Percentiles rank a stretch among this genome's conserved stretches.
These are phyloP conservation scores for Guaruba guarouba DNA, from an alignment of 2,113 vertebrate species.

Conservation along the genomic window DNA sequence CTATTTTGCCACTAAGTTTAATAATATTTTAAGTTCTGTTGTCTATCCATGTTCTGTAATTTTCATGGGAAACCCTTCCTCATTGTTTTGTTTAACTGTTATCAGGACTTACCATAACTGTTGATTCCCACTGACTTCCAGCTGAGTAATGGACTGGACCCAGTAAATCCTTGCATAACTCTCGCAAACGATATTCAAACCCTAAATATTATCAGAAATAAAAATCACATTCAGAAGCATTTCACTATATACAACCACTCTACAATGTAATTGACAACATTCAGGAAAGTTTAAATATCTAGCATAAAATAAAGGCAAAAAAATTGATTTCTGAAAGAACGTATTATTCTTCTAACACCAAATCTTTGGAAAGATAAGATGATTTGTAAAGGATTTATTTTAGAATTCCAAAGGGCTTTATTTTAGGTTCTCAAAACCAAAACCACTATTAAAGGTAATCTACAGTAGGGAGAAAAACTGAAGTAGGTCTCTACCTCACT, in stretches of 20 bases:
- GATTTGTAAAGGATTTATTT: background rate
- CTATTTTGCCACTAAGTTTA: background rate
- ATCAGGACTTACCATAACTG: conserved; percentile 83
- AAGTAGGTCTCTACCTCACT: background rate
- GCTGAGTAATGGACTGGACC: conserved; percentile 94
- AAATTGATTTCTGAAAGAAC: background rate
- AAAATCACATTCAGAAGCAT: background rate
- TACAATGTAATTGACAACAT: background rate
- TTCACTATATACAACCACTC: background rate
- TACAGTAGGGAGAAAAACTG: background rate
- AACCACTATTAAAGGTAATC: background rate
- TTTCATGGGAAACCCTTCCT: background rate
- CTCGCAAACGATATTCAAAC: conserved; percentile 91
- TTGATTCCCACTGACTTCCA: conserved; percentile 89
- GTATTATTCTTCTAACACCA: background rate
- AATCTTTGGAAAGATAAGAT: background rate
- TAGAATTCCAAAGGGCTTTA: background rate
- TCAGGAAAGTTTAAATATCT: background rate
- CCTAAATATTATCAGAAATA: conserved; percentile 69
- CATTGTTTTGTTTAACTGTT: background rate
- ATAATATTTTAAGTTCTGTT: background rate
- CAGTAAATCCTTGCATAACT: conserved; percentile 94
- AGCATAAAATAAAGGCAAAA: background rate
- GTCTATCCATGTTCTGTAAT: background rate
- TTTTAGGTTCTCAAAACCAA: background rate